Evolutionary conservation across 1,140 invertebrate genomes (phyloP), one percentile per base, ranked within the genome.

Genomic region (Drosophila neocordata): DNA sequence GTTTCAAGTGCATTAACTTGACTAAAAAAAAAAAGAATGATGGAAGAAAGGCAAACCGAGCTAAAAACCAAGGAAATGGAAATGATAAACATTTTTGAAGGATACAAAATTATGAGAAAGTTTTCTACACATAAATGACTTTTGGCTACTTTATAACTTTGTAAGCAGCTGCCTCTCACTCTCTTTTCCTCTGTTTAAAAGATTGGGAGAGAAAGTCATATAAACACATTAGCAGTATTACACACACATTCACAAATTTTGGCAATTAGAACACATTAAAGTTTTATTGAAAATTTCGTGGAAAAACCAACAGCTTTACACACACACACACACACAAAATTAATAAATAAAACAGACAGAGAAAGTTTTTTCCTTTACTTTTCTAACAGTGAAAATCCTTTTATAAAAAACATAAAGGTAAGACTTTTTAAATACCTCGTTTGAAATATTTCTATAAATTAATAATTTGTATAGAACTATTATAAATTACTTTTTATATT

Each of bases 211-310:
- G 2, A 5, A 2, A 31, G 1, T 3, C 37, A 18, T 18, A 48
- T 2, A 2, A 15, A 48, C 41, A 48, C 8, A 20, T 48, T 48
- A 4, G 2, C 41, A 11, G 15, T 7, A 7, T 48, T 20, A 9
- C 48, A 53, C 53, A 58, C 64, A 70, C 41, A 56, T 53, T 6
- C 27, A 31, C 27, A 15, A 72, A 56, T 80, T 77, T 60, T 66
- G 44, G 64, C 76, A 88, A 88, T 88, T 88, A 88, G 66, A 77
- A 66, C 74, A 79, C 73, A 88, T 88, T 88, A 73, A 88, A 79
- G 79, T 83, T 83, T 73, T 76, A 77, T 61, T 64, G 73, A 72
- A 79, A 85, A 51, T 73, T 73, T 69, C 27, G 20, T 67, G 37
- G 37, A n/a, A 15, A 41, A 61, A 44, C 34, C 48, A 76, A 53